Evolutionary conservation across 2,797 vertebrate species (phyloP).

Genomic region (Sebastes vulpes): DNA sequence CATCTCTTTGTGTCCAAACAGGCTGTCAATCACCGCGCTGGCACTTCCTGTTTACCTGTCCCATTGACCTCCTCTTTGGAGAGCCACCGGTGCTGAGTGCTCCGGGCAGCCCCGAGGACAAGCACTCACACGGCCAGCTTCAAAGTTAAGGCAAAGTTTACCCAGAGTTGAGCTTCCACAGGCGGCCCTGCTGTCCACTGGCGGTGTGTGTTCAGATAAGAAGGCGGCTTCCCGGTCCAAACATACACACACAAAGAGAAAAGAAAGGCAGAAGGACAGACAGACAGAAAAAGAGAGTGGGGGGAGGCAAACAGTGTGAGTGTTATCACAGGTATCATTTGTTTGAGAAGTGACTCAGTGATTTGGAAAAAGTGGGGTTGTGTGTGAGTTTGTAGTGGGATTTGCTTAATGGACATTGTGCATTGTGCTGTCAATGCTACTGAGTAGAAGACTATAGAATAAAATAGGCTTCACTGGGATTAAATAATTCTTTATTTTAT

Average conservation of each 20-base stretch:
- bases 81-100: conserved; percentile 72
- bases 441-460: not conserved
- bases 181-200: conserved; percentile 72
- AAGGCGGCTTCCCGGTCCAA: conserved; percentile 75
- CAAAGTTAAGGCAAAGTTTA: conserved; percentile 86
- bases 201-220: conserved; percentile 79
- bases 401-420: conserved; percentile 41
- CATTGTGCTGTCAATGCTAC: conserved; percentile 4
- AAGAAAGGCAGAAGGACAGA: conserved; percentile 47
- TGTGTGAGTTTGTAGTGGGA: conserved; percentile 42
- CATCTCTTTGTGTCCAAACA: conserved; percentile 84
- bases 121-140: conserved; percentile 77
- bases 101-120: conserved; percentile 70
- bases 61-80: conserved; percentile 80
- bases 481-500: not conserved
- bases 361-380: conserved; percentile 33
- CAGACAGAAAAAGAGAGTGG: conserved; percentile 8
- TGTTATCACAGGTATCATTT: conserved; percentile 69
- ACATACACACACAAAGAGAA: conserved; percentile 71
- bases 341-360: conserved; percentile 70
- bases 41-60: conserved; percentile 86
- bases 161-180: conserved; percentile 83
- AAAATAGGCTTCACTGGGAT: not conserved
- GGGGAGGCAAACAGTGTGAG: conserved; percentile 51
- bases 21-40: conserved; percentile 72